A percentile compares a stretch with the other conserved stretches of the same genome.
Conservation (phyloP, 2,797 vertebrate genomes). For the Hydrophis major region DNA sequence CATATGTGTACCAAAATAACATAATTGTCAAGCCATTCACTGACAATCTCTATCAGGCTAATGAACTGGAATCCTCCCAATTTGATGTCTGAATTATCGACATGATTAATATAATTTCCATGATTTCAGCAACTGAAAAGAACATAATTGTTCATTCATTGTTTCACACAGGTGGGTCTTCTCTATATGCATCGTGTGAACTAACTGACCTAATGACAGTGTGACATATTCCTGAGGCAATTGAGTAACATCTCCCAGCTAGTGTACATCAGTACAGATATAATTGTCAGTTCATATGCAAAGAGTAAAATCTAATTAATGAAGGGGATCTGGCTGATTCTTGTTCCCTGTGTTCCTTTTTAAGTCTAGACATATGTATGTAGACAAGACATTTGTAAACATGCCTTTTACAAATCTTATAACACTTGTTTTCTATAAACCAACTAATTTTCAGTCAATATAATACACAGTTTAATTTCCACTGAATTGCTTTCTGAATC, state of each 20-base stretch:
- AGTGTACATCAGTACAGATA: neutral
- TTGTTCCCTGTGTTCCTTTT: neutral
- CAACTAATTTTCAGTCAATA: slow-evolving; percentile 34
- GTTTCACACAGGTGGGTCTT: neutral
- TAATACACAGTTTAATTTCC: slow-evolving; percentile 4
- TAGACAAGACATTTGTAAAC: neutral
- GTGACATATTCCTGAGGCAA: neutral
- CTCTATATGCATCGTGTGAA: neutral
- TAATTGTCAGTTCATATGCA: neutral
- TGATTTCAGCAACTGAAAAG: neutral
- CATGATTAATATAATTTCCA: neutral
- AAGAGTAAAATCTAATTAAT: neutral
- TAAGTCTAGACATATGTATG: neutral
- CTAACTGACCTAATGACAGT: neutral
- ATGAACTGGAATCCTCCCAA: neutral
- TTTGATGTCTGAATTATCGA: neutral
- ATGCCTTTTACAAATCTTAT: neutral
- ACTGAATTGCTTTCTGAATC: slow-evolving; percentile 27
- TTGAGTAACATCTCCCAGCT: neutral
- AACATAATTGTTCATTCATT: neutral
- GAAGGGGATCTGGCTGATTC: neutral
- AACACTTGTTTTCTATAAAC: slow-evolving; percentile 2
- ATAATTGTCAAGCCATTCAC: neutral
- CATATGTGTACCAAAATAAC: neutral
- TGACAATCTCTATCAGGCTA: neutral